phyloP scores from a whole-genome alignment of 2,113 vertebrate species.

The Turdus rufiventris region DNA sequence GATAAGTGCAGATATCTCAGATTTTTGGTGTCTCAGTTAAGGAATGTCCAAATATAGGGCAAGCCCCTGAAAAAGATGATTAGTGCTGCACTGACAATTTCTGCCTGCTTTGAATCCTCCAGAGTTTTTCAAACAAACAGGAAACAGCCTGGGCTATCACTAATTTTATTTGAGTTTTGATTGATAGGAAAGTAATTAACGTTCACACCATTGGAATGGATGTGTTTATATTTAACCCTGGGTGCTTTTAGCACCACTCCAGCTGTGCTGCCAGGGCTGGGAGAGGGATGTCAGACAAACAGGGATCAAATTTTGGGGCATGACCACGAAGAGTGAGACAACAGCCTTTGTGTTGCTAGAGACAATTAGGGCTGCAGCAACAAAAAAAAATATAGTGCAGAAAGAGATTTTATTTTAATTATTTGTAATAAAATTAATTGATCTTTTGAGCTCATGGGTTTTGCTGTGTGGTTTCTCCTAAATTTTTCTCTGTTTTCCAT shows the following conservation, averaged over 20 bases:
- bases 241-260: not conserved
- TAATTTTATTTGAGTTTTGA: not conserved
- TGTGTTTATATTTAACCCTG: not conserved
- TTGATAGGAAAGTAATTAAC: slow-evolving; percentile 21
- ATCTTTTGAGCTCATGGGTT: not conserved
- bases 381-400: not conserved
- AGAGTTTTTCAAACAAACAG: not conserved
- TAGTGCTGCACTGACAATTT: not conserved
- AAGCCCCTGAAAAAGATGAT: not conserved
- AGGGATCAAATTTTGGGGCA: not conserved
- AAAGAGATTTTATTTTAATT: not conserved
- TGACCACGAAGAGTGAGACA: not conserved
- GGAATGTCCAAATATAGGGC: not conserved
- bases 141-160: not conserved
- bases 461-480: not conserved
- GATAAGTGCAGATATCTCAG: not conserved
- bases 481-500: not conserved
- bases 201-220: not conserved
- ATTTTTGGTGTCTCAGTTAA: not conserved
- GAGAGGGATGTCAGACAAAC: not conserved
- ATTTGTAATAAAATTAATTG: not conserved
- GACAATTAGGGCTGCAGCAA: not conserved
- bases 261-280: not conserved
- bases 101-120: not conserved
- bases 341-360: not conserved